Percentiles rank a stretch among this genome's conserved stretches.
phyloP scores from a whole-genome alignment of 1,140 invertebrate genomes.

The Atta colombica region DNA sequence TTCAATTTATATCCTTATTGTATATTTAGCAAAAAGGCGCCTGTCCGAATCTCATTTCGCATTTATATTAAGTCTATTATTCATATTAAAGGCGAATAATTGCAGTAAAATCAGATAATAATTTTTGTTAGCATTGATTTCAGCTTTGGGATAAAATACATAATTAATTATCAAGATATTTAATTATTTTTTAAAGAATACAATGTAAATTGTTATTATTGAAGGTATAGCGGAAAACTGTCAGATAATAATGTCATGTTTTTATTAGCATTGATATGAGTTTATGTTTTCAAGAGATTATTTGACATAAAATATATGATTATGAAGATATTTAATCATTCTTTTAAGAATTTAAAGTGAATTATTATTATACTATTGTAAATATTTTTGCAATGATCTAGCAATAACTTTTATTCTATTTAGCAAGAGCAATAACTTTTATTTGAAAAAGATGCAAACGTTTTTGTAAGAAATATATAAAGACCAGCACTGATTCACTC shows the following conservation, averaged over 20 bases:
- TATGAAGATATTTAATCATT: neutral
- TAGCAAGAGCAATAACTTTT: neutral
- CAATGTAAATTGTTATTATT: too few species aligned
- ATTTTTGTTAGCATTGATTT: too few species aligned
- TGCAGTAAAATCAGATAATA: slow-evolving; percentile 6
- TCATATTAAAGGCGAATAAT: neutral
- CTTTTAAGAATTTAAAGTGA: neutral
- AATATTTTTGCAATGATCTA: neutral
- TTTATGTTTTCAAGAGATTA: too few species aligned
- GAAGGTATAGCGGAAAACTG: neutral
- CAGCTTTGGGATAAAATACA: neutral
- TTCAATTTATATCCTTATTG: neutral
- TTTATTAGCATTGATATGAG: too few species aligned
- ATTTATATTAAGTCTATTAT: slow-evolving; percentile 17
- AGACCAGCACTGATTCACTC: neutral
- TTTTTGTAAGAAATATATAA: slow-evolving; percentile 1
- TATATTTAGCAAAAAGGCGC: neutral
- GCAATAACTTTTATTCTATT: neutral
- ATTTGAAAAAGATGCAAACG: slow-evolving; percentile 12
- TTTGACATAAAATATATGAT: neutral
- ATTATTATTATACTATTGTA: neutral
- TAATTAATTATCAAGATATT: neutral
- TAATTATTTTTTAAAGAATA: neutral
- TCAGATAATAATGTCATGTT: neutral
- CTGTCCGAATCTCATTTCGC: slow-evolving; percentile 11